Percentiles rank a stretch among this genome's conserved stretches.
Evolutionary conservation across 2,888 invertebrate genomes (phyloP).

Genomic region (Nomada fucata): DNA sequence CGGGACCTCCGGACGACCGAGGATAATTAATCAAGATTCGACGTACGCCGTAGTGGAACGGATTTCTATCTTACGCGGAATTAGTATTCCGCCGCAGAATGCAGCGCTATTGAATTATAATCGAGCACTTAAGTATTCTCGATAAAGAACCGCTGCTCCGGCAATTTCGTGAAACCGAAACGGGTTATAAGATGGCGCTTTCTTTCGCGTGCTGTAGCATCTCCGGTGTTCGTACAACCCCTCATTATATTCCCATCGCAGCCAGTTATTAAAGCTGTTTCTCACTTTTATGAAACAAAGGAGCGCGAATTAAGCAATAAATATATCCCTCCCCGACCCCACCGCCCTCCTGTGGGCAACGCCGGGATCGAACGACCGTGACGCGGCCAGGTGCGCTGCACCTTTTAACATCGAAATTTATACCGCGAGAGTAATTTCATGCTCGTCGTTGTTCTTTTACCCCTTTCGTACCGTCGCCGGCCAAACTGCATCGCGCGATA

Average conservation of each 20-base stretch:
- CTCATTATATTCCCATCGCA: conserved; percentile 77
- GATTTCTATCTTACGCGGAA: conserved; percentile 14
- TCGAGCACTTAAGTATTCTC: conserved; percentile 41
- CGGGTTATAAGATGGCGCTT: conserved; percentile 70
- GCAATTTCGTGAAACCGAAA: conserved; percentile 62
- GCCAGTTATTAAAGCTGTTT: conserved; percentile 82
- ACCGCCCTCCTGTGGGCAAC: conserved; percentile 11
- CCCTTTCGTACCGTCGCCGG: neutral
- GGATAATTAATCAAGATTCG: conserved; percentile 29
- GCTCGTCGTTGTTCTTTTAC: neutral
- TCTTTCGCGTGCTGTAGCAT: conserved; percentile 54
- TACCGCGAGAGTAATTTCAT: conserved; percentile 42
- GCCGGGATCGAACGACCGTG: conserved; percentile 53
- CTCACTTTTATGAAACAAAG: conserved; percentile 83
- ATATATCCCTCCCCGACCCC: conserved; percentile 71
- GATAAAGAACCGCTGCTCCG: conserved; percentile 44
- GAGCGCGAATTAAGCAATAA: conserved; percentile 82
- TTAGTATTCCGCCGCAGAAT: conserved; percentile 23
- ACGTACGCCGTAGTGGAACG: neutral
- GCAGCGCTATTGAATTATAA: conserved; percentile 60
- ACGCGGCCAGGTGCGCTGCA: conserved; percentile 64
- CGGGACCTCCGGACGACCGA: neutral
- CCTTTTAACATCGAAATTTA: conserved; percentile 56
- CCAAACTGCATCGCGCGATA: neutral
- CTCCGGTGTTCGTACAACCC: conserved; percentile 74